phyloP scores from a whole-genome alignment of 2,113 vertebrate species.

The Taurulus bubalis region DNA sequence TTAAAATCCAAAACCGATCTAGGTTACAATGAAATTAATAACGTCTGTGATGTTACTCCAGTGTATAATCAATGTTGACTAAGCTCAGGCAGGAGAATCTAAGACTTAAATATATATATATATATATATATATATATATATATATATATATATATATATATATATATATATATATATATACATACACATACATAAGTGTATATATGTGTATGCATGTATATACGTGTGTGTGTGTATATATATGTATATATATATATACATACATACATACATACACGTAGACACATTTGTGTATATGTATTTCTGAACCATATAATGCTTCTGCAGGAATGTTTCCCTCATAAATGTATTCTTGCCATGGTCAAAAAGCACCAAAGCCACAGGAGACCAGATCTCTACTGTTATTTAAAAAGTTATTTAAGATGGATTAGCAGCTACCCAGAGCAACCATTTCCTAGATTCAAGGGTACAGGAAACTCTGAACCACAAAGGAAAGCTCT shows the following conservation, averaged over 20 bases:
- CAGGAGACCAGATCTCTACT: constrained; percentile 5
- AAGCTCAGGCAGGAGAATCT: not conserved
- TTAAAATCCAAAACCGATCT: not conserved
- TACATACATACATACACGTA: too few species aligned
- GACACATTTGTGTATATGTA: too few species aligned
- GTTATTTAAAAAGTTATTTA: constrained; percentile 18
- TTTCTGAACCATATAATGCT: not conserved
- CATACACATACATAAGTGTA: too few species aligned
- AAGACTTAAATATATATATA: not conserved
- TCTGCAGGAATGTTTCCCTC: not conserved
- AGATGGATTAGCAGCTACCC: constrained; percentile 14
- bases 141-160: too few species aligned
- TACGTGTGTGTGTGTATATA: too few species aligned
- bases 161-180: too few species aligned
- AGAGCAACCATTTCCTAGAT: constrained; percentile 25
- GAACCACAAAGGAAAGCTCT: constrained; percentile 27
- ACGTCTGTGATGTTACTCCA: not conserved
- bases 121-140: not conserved
- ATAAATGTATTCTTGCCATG: constrained; percentile 3
- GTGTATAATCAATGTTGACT: not conserved
- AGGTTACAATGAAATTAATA: not conserved
- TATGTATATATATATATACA: too few species aligned
- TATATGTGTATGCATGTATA: too few species aligned
- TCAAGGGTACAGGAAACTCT: constrained; percentile 41
- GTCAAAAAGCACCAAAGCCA: constrained; percentile 9